phyloP scores from a whole-genome alignment of 2,797 vertebrate species.

The Rhabdomys pumilio region DNA sequence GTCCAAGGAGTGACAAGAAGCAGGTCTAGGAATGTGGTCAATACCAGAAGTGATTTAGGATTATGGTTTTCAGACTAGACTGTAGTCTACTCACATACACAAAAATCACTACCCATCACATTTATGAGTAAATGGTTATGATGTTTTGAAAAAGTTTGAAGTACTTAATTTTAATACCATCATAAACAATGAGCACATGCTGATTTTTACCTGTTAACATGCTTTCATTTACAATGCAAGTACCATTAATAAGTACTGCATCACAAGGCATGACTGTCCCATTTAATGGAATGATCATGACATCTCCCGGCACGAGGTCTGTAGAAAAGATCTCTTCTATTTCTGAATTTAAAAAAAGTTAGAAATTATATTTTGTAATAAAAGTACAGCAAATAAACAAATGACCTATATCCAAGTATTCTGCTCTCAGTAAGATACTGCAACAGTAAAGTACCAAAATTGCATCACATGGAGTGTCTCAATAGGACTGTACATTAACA shows the following conservation, averaged over 20 bases:
- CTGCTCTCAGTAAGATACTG: conserved; percentile 19
- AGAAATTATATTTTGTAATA: conserved; percentile 52
- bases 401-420: conserved; percentile 9
- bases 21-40: conserved; percentile 2
- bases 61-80: background rate
- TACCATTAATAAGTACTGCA: conserved; percentile 96
- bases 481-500: background rate
- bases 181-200: conserved; percentile 74
- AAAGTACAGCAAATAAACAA: conserved; percentile 42
- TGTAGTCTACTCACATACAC: background rate
- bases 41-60: background rate
- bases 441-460: background rate
- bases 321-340: conserved; percentile 97
- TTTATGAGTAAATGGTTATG: conserved; percentile 30
- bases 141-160: conserved; percentile 48
- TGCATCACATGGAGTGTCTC: background rate
- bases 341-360: conserved; percentile 88
- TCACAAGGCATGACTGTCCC: conserved; percentile 99
- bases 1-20: background rate
- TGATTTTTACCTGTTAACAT: conserved; percentile 97
- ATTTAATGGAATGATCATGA: conserved; percentile 96
- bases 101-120: background rate
- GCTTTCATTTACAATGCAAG: conserved; percentile 99
- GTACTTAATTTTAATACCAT: conserved; percentile 29
- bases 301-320: conserved; percentile 97